A percentile compares a stretch with the other conserved stretches of the same genome.
These are phyloP conservation scores for Eumerus sabulonum DNA, from an alignment of 2,888 invertebrate genomes.

Conservation along the genomic window DNA sequence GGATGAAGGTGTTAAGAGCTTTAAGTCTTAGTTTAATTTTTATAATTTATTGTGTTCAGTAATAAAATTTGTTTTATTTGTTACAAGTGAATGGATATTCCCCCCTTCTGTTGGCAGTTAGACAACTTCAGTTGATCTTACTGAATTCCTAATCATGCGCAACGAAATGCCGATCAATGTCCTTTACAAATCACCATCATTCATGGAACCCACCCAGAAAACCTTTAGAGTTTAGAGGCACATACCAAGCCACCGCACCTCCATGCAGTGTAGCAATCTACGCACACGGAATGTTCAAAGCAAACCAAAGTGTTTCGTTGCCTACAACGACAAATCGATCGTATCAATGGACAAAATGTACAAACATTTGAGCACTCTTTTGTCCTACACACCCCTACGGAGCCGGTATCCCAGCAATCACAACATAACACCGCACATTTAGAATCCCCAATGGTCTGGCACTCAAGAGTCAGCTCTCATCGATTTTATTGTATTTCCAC, in stretches of 20 bases:
- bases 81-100: neutral
- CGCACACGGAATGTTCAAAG: constrained; percentile 15
- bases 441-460: constrained; percentile 57
- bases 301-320: constrained; percentile 11
- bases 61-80: constrained; percentile 21
- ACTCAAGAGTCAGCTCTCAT: constrained; percentile 31
- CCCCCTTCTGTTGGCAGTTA: neutral
- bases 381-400: constrained; percentile 14
- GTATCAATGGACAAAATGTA: constrained; percentile 62
- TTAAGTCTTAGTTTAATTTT: constrained; percentile 26
- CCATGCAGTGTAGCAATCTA: constrained; percentile 60
- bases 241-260: neutral
- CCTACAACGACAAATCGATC: constrained; percentile 48
- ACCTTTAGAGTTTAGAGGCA: too few relatives aligned
- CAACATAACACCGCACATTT: constrained; percentile 28
- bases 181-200: constrained; percentile 31
- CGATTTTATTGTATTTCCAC: constrained; percentile 22
- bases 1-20: constrained; percentile 12
- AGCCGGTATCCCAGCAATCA: constrained; percentile 23
- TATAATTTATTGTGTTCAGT: constrained; percentile 51
- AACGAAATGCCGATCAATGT: neutral
- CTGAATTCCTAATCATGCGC: neutral
- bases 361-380: constrained; percentile 60
- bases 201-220: too few relatives aligned
- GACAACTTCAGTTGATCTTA: neutral